phyloP scores from a whole-genome alignment of 2,797 vertebrate genomes.

The Coranthus polyacanthus region DNA sequence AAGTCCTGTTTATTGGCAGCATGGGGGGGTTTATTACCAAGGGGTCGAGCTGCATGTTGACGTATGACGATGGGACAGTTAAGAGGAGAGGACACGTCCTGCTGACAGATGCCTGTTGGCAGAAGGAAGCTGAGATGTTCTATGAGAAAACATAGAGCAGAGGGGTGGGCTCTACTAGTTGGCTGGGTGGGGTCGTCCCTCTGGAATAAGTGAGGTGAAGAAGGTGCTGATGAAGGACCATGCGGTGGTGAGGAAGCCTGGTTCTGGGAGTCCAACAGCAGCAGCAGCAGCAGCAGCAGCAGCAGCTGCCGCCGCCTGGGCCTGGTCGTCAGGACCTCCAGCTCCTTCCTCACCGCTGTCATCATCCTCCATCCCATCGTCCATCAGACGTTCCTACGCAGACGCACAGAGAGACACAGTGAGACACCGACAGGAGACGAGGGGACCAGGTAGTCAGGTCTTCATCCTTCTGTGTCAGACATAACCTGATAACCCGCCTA shows the following conservation, averaged over 20 bases:
- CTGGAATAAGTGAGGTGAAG: conserved; percentile 96
- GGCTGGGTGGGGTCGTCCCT: conserved; percentile 91
- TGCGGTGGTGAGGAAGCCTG: conserved; percentile 88
- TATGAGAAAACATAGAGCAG: neutral
- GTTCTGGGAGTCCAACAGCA: conserved; percentile 76
- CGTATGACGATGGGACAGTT: neutral
- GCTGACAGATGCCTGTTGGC: conserved; percentile 36
- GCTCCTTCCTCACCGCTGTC: conserved; percentile 86
- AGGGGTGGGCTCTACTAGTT: conserved; percentile 82
- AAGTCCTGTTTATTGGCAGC: conserved; percentile 40
- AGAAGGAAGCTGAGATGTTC: conserved; percentile 1
- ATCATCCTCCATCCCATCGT: conserved; percentile 92
- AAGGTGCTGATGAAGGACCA: conserved; percentile 98
- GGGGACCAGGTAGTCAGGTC: no score
- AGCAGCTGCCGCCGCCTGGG: conserved; percentile 15
- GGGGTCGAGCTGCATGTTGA: neutral
- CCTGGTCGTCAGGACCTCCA: conserved; percentile 78
- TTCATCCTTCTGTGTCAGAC: no score
- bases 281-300: conserved; percentile 25
- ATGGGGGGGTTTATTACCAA: conserved; percentile 2
- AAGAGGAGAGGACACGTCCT: conserved; percentile 22
- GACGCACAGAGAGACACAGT: neutral
- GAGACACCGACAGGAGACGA: neutral
- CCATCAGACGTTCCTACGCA: conserved; percentile 94
- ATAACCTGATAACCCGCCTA: no score